A percentile compares a stretch with the other conserved stretches of the same genome.
phyloP scores from a whole-genome alignment of 2,888 invertebrate genomes.

The Falcaria lacertinaria region DNA sequence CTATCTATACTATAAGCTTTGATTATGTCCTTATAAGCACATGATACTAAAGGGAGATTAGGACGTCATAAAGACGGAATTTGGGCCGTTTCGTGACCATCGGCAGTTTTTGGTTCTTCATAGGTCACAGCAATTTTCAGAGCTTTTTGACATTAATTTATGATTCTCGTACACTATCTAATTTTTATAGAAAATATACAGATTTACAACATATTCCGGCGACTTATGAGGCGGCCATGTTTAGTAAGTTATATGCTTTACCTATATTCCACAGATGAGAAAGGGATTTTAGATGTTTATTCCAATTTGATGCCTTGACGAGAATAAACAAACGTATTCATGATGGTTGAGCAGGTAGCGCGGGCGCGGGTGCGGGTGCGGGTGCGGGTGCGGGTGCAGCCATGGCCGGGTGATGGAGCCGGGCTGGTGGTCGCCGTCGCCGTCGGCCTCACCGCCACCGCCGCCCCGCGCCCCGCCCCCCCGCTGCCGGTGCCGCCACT shows the following conservation, averaged over 20 bases:
- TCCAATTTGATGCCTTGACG: no score
- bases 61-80: background rate
- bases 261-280: no score
- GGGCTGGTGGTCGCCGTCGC: slow-evolving; percentile 69
- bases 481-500: slow-evolving; percentile 71
- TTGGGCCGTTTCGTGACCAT: background rate
- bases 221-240: no score
- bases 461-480: slow-evolving; percentile 70
- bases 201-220: no score
- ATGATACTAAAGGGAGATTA: background rate
- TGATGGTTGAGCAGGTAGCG: slow-evolving; percentile 53
- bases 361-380: slow-evolving; percentile 63
- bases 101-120: background rate
- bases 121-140: background rate
- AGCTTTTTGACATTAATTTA: background rate
- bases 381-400: slow-evolving; percentile 63
- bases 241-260: no score
- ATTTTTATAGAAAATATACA: no score
- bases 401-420: slow-evolving; percentile 73
- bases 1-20: no score
- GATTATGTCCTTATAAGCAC: background rate
- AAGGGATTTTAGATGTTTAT: no score
- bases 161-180: background rate
- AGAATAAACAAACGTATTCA: no score
- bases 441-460: slow-evolving; percentile 72